Evolutionary conservation across 1,140 invertebrate genomes (phyloP).

Genomic region (Pteromalus puparum): DNA sequence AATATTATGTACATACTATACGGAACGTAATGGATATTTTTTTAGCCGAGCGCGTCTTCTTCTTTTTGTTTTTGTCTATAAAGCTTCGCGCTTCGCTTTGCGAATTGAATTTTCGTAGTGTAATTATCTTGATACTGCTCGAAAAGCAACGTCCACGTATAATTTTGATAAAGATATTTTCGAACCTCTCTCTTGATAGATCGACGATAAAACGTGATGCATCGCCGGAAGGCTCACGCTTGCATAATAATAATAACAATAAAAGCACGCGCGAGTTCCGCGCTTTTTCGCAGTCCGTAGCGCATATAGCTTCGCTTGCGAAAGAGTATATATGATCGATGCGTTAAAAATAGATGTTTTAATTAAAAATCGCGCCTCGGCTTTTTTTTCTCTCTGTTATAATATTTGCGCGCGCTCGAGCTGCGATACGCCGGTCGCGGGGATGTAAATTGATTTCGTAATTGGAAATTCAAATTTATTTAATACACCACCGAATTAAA

Average conservation of each 20-base stretch:
- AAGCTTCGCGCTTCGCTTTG: neutral
- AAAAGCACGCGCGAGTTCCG: no score
- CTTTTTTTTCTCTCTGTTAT: neutral
- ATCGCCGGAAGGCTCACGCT: no score
- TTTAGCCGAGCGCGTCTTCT: neutral
- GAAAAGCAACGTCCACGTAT: neutral
- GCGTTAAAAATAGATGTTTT: no score
- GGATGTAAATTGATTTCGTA: neutral
- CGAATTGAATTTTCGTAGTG: neutral
- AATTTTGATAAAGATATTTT: neutral
- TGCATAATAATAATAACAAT: no score
- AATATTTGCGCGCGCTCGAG: no score
- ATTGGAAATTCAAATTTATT: neutral
- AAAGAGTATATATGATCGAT: no score
- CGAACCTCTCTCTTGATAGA: neutral
- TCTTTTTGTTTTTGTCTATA: neutral
- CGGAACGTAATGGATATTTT: conserved; percentile 38
- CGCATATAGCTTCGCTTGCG: no score
- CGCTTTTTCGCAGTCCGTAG: no score
- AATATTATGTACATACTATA: conserved; percentile 9
- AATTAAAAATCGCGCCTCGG: no score
- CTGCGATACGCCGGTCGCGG: no score
- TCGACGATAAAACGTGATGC: no score
- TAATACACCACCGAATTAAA: neutral
- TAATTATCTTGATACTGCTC: neutral